A percentile compares a stretch with the other conserved stretches of the same genome.
phyloP scores from a whole-genome alignment of 1,140 invertebrate genomes.

The Cydia amplana region DNA sequence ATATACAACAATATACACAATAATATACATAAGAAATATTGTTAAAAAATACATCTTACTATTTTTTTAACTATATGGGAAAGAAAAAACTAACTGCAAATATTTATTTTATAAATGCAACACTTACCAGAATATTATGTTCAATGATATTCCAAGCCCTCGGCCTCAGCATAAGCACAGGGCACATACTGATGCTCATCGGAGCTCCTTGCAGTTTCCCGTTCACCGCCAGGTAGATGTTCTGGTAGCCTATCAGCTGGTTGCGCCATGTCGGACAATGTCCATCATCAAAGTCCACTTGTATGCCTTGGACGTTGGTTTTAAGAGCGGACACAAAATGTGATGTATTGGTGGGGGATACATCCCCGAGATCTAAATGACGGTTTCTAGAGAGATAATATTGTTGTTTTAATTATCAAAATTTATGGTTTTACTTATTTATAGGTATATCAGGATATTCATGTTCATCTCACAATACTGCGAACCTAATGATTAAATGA shows the following conservation, averaged over 20 bases:
- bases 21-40: too few relatives aligned
- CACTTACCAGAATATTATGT: conserved; percentile 82
- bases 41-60: too few relatives aligned
- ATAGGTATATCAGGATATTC: not conserved
- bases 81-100: too few relatives aligned
- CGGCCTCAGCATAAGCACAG: conserved; percentile 84
- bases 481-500: too few relatives aligned
- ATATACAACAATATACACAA: too few relatives aligned
- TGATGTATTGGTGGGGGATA: conserved; percentile 79
- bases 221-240: conserved; percentile 81
- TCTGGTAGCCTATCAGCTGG: conserved; percentile 83
- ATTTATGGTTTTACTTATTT: not conserved
- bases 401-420: not conserved
- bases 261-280: conserved; percentile 87
- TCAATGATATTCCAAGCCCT: conserved; percentile 88
- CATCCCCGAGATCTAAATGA: conserved; percentile 82
- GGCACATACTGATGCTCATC: conserved; percentile 73
- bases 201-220: conserved; percentile 79
- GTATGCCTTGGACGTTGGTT: conserved; percentile 80
- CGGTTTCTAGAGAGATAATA: conserved; percentile 67
- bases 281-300: conserved; percentile 86
- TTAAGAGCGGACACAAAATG: conserved; percentile 80
- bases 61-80: too few relatives aligned
- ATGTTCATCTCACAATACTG: too few relatives aligned
- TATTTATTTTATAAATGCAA: too few relatives aligned